These are phyloP conservation scores for Heterodera filipjevi DNA, from an alignment of 2,888 invertebrate species.

Conservation along the genomic window DNA sequence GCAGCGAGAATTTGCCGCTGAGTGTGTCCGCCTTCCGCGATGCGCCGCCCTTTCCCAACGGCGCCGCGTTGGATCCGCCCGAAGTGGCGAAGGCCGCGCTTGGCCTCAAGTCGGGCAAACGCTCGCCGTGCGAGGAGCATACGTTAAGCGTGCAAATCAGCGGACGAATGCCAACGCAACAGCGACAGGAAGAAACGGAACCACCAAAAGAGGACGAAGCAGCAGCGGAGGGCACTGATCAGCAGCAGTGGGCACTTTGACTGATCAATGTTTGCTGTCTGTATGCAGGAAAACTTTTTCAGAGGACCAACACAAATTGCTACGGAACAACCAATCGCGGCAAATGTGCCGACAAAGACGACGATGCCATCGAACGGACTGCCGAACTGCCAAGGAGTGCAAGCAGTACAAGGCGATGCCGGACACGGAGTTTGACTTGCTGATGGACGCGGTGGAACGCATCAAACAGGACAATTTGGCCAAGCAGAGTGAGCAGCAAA, in stretches of 20 bases:
- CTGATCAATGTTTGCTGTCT: background rate
- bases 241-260: background rate
- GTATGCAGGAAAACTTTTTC: too few species aligned
- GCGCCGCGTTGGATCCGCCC: conserved; percentile 16
- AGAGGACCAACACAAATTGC: background rate
- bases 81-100: conserved; percentile 41
- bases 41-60: conserved; percentile 43
- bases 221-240: background rate
- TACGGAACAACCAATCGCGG: background rate
- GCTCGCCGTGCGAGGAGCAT: conserved; percentile 59
- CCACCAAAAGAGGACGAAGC: background rate
- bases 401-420: conserved; percentile 23
- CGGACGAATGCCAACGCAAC: background rate
- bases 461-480: conserved; percentile 38
- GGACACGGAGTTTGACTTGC: conserved; percentile 48
- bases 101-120: conserved; percentile 58
- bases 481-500: conserved; percentile 20
- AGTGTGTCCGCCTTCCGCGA: conserved; percentile 62
- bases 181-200: background rate
- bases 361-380: background rate
- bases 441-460: conserved; percentile 50
- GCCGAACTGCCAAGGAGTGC: conserved; percentile 13
- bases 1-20: conserved; percentile 55
- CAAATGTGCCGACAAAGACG: background rate
- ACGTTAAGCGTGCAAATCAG: conserved; percentile 57